A percentile compares a stretch with the other conserved stretches of the same genome.
These are phyloP conservation scores for Oxystoma pomonae DNA, from an alignment of 2,888 invertebrate genomes.

Conservation along the genomic window DNA sequence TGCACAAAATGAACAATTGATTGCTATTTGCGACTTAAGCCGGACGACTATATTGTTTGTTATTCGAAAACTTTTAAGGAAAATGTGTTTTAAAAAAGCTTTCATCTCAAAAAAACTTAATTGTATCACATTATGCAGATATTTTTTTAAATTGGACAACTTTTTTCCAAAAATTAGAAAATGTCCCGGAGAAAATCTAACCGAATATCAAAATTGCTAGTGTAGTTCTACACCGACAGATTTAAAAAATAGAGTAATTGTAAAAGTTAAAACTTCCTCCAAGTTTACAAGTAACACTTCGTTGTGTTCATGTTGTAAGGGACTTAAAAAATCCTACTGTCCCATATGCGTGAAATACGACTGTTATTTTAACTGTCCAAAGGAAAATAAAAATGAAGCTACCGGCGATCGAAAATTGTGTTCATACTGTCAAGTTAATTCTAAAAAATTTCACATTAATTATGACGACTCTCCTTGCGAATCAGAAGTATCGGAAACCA, in stretches of 20 bases:
- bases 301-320: constrained; percentile 9
- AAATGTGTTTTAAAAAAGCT: too few species aligned
- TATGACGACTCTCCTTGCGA: constrained; percentile 19
- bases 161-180: not conserved
- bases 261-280: constrained; percentile 7
- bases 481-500: constrained; percentile 17
- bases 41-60: too few species aligned
- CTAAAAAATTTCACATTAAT: constrained; percentile 10
- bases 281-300: constrained; percentile 4
- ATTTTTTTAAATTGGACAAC: too few species aligned
- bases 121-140: too few species aligned
- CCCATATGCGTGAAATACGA: constrained; percentile 28
- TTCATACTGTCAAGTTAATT: constrained; percentile 22
- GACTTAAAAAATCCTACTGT: constrained; percentile 19
- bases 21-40: too few species aligned
- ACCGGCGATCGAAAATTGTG: constrained; percentile 13
- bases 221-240: constrained; percentile 15
- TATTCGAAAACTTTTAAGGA: too few species aligned
- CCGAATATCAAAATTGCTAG: constrained; percentile 9
- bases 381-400: not conserved
- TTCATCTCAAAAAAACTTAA: too few species aligned
- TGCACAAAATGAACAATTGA: too few species aligned
- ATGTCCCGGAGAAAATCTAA: not conserved
- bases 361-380: constrained; percentile 20
- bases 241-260: constrained; percentile 13